Percentiles rank a stretch among this genome's conserved stretches.
Evolutionary conservation across 2,888 invertebrate species (phyloP).

Genomic region (Coleophora deauratella): DNA sequence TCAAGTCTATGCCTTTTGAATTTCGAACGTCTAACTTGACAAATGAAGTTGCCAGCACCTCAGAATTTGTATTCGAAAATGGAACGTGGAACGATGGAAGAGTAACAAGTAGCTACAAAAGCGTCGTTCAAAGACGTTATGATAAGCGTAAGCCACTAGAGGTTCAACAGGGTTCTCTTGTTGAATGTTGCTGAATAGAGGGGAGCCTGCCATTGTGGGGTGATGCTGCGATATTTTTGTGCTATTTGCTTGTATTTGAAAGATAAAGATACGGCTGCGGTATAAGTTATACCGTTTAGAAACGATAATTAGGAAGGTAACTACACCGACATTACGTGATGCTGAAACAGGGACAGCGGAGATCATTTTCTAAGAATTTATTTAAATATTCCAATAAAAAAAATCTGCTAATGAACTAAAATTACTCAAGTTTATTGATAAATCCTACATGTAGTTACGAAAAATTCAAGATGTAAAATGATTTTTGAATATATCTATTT

Average conservation of each 20-base stretch:
- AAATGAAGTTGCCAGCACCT: slow-evolving; percentile 17
- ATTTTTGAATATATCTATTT: no score
- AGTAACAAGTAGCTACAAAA: slow-evolving; percentile 15
- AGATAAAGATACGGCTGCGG: slow-evolving; percentile 36
- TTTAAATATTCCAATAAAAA: no score
- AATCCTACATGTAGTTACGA: no score
- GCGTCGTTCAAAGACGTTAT: slow-evolving; percentile 21
- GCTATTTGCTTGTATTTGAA: slow-evolving; percentile 39
- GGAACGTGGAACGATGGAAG: slow-evolving; percentile 9
- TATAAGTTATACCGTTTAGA: no score
- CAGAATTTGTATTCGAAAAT: slow-evolving; percentile 17
- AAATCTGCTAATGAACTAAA: no score
- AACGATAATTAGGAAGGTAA: no score
- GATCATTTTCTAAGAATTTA: no score
- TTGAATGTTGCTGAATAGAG: slow-evolving; percentile 41
- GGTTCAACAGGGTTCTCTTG: slow-evolving; percentile 28
- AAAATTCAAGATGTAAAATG: no score
- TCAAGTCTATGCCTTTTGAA: slow-evolving; percentile 9
- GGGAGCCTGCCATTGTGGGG: slow-evolving; percentile 40
- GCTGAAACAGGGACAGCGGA: no score
- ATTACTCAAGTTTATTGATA: no score
- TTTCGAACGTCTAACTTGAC: slow-evolving; percentile 10
- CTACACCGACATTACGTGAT: no score
- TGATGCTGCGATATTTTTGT: slow-evolving; percentile 50
- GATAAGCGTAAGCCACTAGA: slow-evolving; percentile 22